phyloP scores from a whole-genome alignment of 2,888 invertebrate species.

The Xanthorhoe designata region DNA sequence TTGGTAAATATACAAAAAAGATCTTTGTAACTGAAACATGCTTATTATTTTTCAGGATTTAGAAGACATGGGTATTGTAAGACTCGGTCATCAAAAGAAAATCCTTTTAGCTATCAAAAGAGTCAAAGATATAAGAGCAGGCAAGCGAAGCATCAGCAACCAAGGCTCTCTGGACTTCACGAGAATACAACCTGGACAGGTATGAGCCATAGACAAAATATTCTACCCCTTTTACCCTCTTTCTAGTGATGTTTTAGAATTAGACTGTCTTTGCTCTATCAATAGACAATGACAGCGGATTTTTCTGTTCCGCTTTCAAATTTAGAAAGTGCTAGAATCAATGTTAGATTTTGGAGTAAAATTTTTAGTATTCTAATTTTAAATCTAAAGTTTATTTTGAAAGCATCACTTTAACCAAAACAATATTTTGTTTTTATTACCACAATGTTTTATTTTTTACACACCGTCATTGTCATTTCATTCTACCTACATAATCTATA shows the following conservation, averaged over 20 bases:
- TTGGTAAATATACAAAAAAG: too few relatives aligned
- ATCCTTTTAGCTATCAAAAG: conserved; percentile 98
- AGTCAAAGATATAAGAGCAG: conserved; percentile 96
- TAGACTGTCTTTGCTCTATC: conserved; percentile 37
- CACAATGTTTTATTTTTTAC: conserved; percentile 46
- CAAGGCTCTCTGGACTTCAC: conserved; percentile 80
- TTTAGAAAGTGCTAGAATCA: conserved; percentile 57
- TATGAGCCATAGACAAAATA: conserved; percentile 60
- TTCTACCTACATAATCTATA: conserved; percentile 43
- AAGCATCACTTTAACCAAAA: conserved; percentile 73
- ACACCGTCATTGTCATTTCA: conserved; percentile 57
- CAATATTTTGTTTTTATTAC: conserved; percentile 50
- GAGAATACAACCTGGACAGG: conserved; percentile 79
- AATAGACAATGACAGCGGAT: conserved; percentile 61
- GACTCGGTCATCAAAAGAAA: conserved; percentile 99
- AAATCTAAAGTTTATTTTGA: conserved; percentile 56
- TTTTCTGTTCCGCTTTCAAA: conserved; percentile 58
- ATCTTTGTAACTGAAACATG: not conserved
- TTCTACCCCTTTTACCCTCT: conserved; percentile 52
- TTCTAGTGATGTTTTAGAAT: conserved; percentile 78
- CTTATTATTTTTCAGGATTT: conserved; percentile 87
- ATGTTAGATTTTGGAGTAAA: conserved; percentile 48
- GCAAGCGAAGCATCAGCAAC: conserved; percentile 89
- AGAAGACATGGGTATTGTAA: conserved; percentile 97
- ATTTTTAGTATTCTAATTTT: conserved; percentile 52